Conservation (phyloP, 1,140 invertebrate genomes). For the Drosophila pachea region DNA sequence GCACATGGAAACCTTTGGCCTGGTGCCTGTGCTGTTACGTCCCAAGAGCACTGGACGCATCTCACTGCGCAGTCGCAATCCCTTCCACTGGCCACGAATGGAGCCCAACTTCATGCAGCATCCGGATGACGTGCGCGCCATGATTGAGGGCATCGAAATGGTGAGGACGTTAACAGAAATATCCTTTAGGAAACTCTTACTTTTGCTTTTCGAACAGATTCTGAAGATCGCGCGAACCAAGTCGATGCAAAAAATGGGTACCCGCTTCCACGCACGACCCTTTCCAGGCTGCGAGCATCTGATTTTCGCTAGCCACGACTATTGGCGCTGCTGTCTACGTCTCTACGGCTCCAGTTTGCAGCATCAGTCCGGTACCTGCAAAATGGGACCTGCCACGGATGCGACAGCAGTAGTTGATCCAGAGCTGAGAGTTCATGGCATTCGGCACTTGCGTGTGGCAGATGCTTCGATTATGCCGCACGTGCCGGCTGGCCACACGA, state of each 20-base stretch:
- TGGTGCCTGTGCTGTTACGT: constrained; percentile 85
- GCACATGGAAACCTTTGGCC: constrained; percentile 81
- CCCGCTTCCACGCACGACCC: constrained; percentile 82
- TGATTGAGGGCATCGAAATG: constrained; percentile 87
- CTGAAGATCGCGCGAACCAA: constrained; percentile 82
- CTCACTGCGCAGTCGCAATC: constrained; percentile 84
- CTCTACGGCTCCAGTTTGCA: constrained; percentile 86
- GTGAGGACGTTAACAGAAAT: constrained; percentile 74
- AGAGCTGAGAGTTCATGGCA: constrained; percentile 85
- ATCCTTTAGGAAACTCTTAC: background rate
- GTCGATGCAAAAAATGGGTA: constrained; percentile 82
- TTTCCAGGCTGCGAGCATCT: constrained; percentile 85
- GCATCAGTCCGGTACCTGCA: constrained; percentile 87
- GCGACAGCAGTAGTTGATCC: constrained; percentile 87
- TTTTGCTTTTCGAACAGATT: constrained; percentile 77
- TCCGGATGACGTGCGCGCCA: constrained; percentile 83
- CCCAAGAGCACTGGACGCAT: constrained; percentile 88
- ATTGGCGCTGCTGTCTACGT: constrained; percentile 87
- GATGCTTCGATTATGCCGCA: constrained; percentile 87
- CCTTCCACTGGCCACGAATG: constrained; percentile 86
- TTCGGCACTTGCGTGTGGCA: constrained; percentile 84
- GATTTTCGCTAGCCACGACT: constrained; percentile 83
- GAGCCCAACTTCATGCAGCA: constrained; percentile 88
- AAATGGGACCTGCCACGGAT: constrained; percentile 87
- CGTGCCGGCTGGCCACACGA: constrained; percentile 83